Evolutionary conservation across 64 coral and sea anemone species (phyloP).

Genomic region (Astreopora myriophthalma): DNA sequence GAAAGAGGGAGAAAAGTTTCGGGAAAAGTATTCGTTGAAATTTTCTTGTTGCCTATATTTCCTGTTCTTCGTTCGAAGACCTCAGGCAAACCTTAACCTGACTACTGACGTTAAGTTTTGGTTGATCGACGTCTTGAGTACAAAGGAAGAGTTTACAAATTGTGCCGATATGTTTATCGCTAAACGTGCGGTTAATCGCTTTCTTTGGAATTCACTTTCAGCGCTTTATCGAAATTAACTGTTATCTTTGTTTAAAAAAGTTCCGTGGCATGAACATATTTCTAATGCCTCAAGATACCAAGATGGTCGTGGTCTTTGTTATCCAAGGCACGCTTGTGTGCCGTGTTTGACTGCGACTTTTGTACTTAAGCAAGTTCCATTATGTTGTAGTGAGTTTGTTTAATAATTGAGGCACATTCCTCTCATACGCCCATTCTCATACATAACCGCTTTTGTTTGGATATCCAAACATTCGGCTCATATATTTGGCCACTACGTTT

Average conservation of each 20-base stretch:
- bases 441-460: constrained; percentile 14
- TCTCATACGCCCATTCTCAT: background rate
- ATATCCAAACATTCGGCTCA: background rate
- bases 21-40: too few species aligned
- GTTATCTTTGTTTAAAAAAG: background rate
- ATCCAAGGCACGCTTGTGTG: background rate
- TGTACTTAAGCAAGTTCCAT: background rate
- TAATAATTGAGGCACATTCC: background rate
- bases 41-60: too few species aligned
- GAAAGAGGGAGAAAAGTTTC: too few species aligned
- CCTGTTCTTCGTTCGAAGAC: too few species aligned
- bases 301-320: background rate
- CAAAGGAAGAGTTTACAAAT: too few species aligned
- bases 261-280: background rate
- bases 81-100: too few species aligned
- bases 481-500: background rate
- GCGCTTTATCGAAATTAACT: too few species aligned
- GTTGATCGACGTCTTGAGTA: too few species aligned
- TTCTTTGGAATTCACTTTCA: too few species aligned
- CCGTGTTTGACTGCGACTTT: background rate
- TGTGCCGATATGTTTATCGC: too few species aligned
- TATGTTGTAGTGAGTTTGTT: background rate
- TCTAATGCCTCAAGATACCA: background rate
- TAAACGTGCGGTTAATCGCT: too few species aligned
- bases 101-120: too few species aligned